Percentiles rank a stretch among this genome's conserved stretches.
Evolutionary conservation across 2,113 vertebrate genomes (phyloP).

Genomic region (Ciconia boyciana): DNA sequence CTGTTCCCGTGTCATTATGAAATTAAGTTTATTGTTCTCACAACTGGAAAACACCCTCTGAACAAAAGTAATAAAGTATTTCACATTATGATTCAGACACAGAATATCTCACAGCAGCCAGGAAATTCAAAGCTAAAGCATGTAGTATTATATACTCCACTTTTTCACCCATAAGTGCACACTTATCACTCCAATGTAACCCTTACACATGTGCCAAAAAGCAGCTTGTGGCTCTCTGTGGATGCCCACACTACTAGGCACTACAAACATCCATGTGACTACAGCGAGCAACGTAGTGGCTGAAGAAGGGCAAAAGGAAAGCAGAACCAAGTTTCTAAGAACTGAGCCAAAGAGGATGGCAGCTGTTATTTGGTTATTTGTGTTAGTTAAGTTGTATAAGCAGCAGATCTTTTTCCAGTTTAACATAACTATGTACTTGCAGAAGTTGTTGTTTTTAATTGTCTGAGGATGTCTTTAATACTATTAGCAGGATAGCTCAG

Average conservation of each 20-base stretch:
- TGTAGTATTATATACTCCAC: background rate
- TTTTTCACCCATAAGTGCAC: background rate
- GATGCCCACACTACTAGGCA: background rate
- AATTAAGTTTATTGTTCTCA: background rate
- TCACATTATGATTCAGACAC: background rate
- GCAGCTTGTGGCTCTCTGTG: background rate
- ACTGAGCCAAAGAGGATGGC: background rate
- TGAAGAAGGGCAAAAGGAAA: background rate
- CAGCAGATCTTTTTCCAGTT: background rate
- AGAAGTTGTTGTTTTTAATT: background rate
- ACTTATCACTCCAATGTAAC: background rate
- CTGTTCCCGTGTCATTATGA: background rate
- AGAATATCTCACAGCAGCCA: background rate
- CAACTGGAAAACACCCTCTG: background rate
- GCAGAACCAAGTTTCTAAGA: background rate
- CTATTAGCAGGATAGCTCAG: background rate
- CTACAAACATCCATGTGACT: background rate
- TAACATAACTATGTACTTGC: background rate
- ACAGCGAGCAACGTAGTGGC: background rate
- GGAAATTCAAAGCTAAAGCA: background rate
- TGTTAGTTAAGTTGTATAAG: background rate
- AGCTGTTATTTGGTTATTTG: background rate
- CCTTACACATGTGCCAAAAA: background rate
- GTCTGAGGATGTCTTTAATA: background rate
- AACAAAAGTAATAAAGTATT: background rate